Base-by-base conservation (phyloP, 2,888 invertebrate genomes). In the Pimpla rufipes region DNA sequence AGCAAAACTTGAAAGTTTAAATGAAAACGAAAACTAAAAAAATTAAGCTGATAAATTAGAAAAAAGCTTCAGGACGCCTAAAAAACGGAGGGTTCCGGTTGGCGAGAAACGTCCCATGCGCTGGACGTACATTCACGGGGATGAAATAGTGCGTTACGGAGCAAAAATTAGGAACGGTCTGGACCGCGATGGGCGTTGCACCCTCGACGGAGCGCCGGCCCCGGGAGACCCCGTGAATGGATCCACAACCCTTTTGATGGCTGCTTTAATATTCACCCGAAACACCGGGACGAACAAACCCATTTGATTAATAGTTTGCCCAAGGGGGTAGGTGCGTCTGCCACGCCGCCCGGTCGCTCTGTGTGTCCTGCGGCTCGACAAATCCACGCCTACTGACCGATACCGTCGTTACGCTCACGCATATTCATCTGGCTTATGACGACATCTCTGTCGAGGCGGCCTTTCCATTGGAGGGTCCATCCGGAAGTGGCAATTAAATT, bases 251-350 rank as follows among this genome's bases (percentile, higher is more conserved):
- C 90, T 87, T 88, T 84, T 84, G 87, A 88, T 83, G 84, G 67
- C 86, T 87, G 85, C 85, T 90, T 89, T 87, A 90, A 89, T 90
- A 90, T 91, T 90, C 90, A 89, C 83, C 88, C 87, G 85, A 73
- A 87, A 87, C 87, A 84, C 85, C 81, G 75, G 67, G 76, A 29
- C 81, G 86, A 88, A 90, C 90, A 88, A 89, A 87, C 88, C 88
- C 88, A 85, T 85, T 85, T 89, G 89, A 89, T 91, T 90, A 90
- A 90, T 88, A 89, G 86, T 83, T 83, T 83, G 68, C 83, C 80
- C 83, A 80, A 29, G 83, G 79, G 83, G 66, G 40, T 79, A 13
- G 21, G 35, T 37, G 10, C 23, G 66, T 42, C 75, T 66, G 55
- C 23, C 13, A 40, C 62, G 35, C n/a, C 37, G 50, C 37, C 29